phyloP scores from a whole-genome alignment of 1,140 invertebrate species.

The Atta texana region DNA sequence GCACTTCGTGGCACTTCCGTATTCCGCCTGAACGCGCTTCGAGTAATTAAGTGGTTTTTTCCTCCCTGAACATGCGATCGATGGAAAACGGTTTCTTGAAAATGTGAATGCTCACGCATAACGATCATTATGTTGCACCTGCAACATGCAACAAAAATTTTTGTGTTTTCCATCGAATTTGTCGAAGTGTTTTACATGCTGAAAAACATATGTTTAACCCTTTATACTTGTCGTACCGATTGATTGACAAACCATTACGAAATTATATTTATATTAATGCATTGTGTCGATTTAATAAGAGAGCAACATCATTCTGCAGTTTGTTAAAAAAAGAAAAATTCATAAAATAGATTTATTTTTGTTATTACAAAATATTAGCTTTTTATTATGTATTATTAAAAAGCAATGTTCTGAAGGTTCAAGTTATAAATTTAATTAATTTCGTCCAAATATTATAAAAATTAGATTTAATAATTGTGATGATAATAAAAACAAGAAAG shows the following conservation, averaged over 20 bases:
- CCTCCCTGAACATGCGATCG: constrained; percentile 20
- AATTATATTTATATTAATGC: background rate
- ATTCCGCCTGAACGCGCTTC: constrained; percentile 58
- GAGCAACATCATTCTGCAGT: background rate
- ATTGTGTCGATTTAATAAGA: background rate
- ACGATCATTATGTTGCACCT: constrained; percentile 9
- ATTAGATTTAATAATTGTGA: background rate
- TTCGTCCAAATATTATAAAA: constrained; percentile 19
- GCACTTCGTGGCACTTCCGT: constrained; percentile 54
- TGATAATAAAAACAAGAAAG: background rate
- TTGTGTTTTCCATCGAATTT: constrained; percentile 14
- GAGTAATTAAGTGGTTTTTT: constrained; percentile 57
- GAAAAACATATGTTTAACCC: constrained; percentile 30
- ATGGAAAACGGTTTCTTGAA: constrained; percentile 50
- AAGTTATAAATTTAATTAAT: background rate
- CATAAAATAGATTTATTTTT: background rate
- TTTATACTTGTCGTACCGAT: constrained; percentile 4
- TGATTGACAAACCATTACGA: background rate
- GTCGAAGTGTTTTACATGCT: constrained; percentile 10
- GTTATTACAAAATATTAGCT: background rate
- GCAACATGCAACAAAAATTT: constrained; percentile 7
- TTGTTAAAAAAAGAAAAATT: background rate
- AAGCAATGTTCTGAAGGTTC: background rate
- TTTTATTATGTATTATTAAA: constrained; percentile 15
- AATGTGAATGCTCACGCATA: constrained; percentile 23